Evolutionary conservation across 1,140 invertebrate genomes (phyloP), one percentile per base, ranked within the genome.

Genomic region (Drosophila murphyi): DNA sequence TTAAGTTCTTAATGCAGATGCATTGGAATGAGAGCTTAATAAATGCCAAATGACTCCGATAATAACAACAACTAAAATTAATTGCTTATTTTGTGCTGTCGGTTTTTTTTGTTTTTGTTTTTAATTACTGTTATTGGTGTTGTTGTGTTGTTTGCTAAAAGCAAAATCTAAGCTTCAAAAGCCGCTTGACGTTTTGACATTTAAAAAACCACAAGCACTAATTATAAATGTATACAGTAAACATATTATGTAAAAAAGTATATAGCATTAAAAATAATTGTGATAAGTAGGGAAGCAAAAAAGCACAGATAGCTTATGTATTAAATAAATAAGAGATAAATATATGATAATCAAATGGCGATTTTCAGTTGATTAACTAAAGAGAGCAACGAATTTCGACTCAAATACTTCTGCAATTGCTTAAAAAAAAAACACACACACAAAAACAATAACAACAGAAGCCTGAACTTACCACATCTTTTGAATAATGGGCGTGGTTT

Each of bases 321-420:
- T 76, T 79, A 75, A 82, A 78, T 82, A 82, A 78, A 82, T 83
- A 73, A 34, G 47, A 67, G 65, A 29, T 41, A 10, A 29, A 82
- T 79, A 86, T 87, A 73, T 82, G 82, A 87, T 86, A 86, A 87
- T 87, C 87, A 87, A 88, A 87, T 76, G 68, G 70, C 75, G 79
- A 87, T 79, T 67, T 87, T 70, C 75, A 61, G 67, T 76, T 82
- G 63, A 86, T 86, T 71, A 82, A 70, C 75, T 63, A 70, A 78
- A 82, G 61, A 69, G 50, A 48, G 39, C 48, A 65, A 37, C 47
- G 50, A 60, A 71, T 71, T 65, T 67, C 61, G 59, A 62, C 39
- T 70, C 6, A 70, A 70, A 70, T 70, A 70, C 55, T 70, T 62
- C 62, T 72, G 43, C 50, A 51, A 51, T 35, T 6, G 34, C 6